Evolutionary conservation across 2,113 vertebrate species (phyloP).

Genomic region (Corythornis cristatus): DNA sequence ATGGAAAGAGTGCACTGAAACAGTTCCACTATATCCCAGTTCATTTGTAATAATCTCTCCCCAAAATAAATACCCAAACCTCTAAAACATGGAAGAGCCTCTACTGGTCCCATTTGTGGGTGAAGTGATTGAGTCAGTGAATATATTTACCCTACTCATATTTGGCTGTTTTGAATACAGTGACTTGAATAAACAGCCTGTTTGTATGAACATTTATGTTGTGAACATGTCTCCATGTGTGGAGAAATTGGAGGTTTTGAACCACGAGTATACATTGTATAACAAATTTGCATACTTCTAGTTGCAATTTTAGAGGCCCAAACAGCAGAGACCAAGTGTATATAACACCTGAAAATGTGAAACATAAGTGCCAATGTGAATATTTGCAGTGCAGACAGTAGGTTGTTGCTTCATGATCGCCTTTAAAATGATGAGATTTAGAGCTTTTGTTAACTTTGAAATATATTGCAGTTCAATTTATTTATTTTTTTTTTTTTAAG

Average conservation of each 20-base stretch:
- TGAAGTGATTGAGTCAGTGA: neutral
- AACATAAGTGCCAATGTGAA: neutral
- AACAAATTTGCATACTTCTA: neutral
- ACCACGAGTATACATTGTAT: too few relatives aligned
- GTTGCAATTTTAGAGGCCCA: neutral
- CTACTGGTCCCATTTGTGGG: neutral
- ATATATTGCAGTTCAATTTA: neutral
- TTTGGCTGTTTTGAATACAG: neutral
- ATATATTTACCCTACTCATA: neutral
- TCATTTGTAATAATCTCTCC: neutral
- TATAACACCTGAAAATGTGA: neutral
- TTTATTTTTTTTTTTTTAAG: neutral
- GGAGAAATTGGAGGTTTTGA: neutral
- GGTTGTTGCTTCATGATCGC: neutral
- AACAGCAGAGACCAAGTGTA: neutral
- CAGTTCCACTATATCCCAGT: neutral
- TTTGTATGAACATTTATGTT: neutral
- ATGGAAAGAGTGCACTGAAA: neutral
- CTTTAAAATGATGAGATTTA: neutral
- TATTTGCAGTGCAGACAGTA: neutral
- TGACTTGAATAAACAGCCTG: neutral
- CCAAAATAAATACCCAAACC: neutral
- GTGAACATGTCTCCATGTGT: accelerated
- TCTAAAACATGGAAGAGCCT: neutral
- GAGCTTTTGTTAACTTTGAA: neutral